A percentile compares a stretch with the other conserved stretches of the same genome.
Evolutionary conservation across 2,888 invertebrate species (phyloP).

Genomic region (Netelia melanura): DNA sequence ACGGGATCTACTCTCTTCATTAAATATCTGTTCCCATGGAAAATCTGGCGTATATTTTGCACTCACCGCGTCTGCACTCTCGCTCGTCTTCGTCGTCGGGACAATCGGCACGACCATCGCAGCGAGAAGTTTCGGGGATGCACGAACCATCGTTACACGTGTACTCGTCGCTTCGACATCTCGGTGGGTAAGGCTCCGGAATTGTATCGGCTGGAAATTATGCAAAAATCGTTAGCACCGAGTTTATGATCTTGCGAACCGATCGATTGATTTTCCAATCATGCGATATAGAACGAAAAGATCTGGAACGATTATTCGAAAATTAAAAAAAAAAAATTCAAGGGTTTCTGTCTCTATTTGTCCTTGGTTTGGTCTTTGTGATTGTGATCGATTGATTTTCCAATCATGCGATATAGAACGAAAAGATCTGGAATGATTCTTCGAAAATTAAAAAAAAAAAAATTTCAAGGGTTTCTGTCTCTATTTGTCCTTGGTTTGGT

Average conservation of each 20-base stretch:
- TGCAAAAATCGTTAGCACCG: constrained; percentile 4
- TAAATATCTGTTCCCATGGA: constrained; percentile 1
- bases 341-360: too few relatives aligned
- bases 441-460: too few relatives aligned
- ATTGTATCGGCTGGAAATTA: constrained; percentile 78
- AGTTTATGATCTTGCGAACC: neutral
- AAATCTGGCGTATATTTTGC: neutral
- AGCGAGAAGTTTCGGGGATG: constrained; percentile 84
- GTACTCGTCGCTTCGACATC: constrained; percentile 85
- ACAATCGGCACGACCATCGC: constrained; percentile 87
- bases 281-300: too few relatives aligned
- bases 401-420: too few relatives aligned
- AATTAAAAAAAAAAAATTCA: too few relatives aligned
- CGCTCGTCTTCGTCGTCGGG: constrained; percentile 87
- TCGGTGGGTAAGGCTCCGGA: constrained; percentile 67
- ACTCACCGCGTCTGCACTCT: constrained; percentile 85
- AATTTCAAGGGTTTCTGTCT: too few relatives aligned
- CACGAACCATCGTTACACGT: constrained; percentile 87
- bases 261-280: neutral
- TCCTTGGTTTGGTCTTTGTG: too few relatives aligned
- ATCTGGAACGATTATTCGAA: too few relatives aligned
- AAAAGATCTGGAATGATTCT: too few relatives aligned
- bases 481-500: too few relatives aligned
- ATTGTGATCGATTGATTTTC: neutral
- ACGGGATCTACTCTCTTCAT: constrained; percentile 35